Evolutionary conservation across 2,113 vertebrate genomes (phyloP).

Genomic region (Lota lota): DNA sequence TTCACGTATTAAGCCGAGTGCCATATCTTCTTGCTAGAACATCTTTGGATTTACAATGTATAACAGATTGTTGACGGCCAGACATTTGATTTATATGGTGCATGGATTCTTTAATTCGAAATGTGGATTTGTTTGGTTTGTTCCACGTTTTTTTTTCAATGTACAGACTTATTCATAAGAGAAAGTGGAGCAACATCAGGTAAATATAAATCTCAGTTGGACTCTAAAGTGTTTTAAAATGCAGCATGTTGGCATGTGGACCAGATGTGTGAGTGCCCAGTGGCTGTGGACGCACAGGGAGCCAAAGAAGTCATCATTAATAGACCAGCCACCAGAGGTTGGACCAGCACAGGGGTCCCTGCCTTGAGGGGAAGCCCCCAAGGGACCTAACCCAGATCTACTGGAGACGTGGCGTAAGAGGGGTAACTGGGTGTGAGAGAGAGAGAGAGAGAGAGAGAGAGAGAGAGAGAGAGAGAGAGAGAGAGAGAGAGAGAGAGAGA

Average conservation of each 20-base stretch:
- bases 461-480: neutral
- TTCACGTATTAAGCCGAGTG: no score
- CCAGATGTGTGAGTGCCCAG: neutral
- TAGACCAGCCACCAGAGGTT: slow-evolving; percentile 37
- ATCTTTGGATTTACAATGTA: no score
- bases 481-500: neutral
- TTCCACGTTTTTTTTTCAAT: no score
- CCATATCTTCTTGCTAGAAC: no score
- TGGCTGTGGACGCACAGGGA: neutral
- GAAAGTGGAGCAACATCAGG: no score
- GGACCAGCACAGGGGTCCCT: slow-evolving; percentile 33
- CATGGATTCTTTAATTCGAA: no score
- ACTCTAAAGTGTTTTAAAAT: no score
- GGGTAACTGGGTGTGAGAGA: neutral
- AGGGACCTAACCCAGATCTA: slow-evolving; percentile 63
- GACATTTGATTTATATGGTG: no score
- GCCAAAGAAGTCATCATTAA: slow-evolving; percentile 47
- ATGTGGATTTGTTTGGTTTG: no score
- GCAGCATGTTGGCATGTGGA: neutral
- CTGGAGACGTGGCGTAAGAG: slow-evolving; percentile 13
- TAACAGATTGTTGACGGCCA: no score
- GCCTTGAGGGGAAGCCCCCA: slow-evolving; percentile 15
- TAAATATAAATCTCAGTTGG: no score
- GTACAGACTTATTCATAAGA: no score
- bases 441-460: neutral